Percentiles rank a stretch among this genome's conserved stretches.
phyloP scores from a whole-genome alignment of 2,797 vertebrate species.

The Graptemys geographica region DNA sequence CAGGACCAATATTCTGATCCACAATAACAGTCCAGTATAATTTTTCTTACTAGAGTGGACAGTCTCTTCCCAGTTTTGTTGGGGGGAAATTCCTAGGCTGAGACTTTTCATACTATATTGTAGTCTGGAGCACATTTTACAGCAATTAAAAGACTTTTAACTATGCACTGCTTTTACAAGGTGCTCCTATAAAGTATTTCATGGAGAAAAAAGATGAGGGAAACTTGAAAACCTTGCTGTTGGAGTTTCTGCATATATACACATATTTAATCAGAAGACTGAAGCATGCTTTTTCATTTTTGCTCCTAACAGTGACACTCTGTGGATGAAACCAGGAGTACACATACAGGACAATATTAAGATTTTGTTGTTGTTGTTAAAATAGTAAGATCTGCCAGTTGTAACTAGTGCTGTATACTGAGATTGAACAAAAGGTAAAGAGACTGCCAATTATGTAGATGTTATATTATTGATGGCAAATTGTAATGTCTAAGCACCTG shows the following conservation, averaged over 20 bases:
- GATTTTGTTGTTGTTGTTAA: neutral
- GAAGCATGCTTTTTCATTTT: conserved; percentile 67
- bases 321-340: conserved; percentile 82
- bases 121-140: conserved; percentile 46
- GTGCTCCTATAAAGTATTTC: conserved; percentile 16
- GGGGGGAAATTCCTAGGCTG: neutral
- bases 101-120: conserved; percentile 42
- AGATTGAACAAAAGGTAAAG: neutral
- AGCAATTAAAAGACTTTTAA: conserved; percentile 55
- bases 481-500: neutral
- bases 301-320: conserved; percentile 83
- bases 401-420: neutral
- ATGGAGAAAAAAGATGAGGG: conserved; percentile 4
- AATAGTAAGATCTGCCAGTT: neutral
- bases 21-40: conserved; percentile 21
- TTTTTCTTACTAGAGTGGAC: conserved; percentile 10
- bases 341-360: conserved; percentile 21
- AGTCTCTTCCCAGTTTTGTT: conserved; percentile 11
- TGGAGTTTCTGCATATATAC: conserved; percentile 25
- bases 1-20: neutral
- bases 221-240: conserved; percentile 26
- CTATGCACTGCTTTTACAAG: neutral
- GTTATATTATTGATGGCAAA: neutral
- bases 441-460: neutral
- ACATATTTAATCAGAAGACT: conserved; percentile 47